Evolutionary conservation across 2,113 vertebrate species (phyloP).

Genomic region (Columba livia): DNA sequence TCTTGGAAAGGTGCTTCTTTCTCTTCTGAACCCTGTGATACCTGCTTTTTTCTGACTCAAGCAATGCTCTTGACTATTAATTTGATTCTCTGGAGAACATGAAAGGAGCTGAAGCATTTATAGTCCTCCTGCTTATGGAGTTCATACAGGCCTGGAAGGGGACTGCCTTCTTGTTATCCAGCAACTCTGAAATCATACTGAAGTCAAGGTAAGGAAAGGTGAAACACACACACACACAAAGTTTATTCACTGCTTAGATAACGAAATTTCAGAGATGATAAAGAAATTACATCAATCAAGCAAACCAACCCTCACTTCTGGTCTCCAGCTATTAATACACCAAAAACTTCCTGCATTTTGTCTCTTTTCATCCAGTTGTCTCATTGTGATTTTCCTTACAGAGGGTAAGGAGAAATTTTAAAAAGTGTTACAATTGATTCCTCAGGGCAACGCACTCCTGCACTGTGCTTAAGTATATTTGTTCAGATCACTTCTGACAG

Average conservation of each 20-base stretch:
- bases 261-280: background rate
- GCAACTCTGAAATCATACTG: background rate
- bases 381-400: background rate
- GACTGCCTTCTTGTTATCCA: background rate
- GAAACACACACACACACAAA: background rate
- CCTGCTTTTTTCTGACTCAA: background rate
- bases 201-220: background rate
- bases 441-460: background rate
- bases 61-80: background rate
- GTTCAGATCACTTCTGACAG: background rate
- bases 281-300: background rate
- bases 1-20: background rate
- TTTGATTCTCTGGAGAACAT: background rate
- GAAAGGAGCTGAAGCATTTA: background rate
- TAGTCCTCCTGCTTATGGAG: background rate
- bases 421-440: background rate
- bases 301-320: background rate
- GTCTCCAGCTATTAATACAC: background rate
- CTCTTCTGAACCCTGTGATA: background rate
- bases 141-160: background rate
- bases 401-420: background rate
- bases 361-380: background rate
- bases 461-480: background rate
- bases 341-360: background rate
- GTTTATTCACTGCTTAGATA: background rate